phyloP scores from a whole-genome alignment of 1,140 invertebrate species.

The Helicorthomorpha holstii region DNA sequence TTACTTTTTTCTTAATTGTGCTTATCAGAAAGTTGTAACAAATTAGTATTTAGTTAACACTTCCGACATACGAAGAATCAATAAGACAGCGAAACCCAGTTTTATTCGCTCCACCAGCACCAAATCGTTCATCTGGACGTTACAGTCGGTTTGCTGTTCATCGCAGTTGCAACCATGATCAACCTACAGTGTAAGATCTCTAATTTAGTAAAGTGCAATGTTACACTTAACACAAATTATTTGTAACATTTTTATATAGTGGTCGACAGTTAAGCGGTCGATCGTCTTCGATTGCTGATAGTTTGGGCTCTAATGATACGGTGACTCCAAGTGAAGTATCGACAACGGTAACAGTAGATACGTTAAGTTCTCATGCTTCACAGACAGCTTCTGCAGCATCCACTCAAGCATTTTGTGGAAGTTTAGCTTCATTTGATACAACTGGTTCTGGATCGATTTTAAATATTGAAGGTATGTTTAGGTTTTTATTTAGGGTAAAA shows the following conservation, averaged over 20 bases:
- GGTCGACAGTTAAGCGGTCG: neutral
- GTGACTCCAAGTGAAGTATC: slow-evolving; percentile 26
- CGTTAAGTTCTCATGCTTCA: slow-evolving; percentile 25
- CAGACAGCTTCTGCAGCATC: slow-evolving; percentile 26
- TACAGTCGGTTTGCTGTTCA: neutral
- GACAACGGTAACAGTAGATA: slow-evolving; percentile 30
- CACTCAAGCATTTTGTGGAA: slow-evolving; percentile 29
- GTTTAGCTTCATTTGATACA: slow-evolving; percentile 32
- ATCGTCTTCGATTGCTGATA: slow-evolving; percentile 11
- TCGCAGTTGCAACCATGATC: neutral
- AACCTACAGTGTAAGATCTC: neutral
- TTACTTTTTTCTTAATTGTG: neutral
- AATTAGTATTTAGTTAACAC: slow-evolving; percentile 16
- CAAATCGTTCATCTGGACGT: too few species aligned
- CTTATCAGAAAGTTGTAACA: neutral
- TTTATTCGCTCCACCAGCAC: neutral
- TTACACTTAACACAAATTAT: neutral
- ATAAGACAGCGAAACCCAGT: slow-evolving; percentile 14
- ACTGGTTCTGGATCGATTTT: slow-evolving; percentile 21
- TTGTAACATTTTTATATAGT: too few species aligned
- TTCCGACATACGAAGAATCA: slow-evolving; percentile 29
- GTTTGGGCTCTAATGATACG: slow-evolving; percentile 31
- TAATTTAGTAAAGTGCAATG: neutral
- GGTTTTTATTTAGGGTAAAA: too few species aligned
- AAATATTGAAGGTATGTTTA: slow-evolving; percentile 31